Base-by-base conservation (phyloP, 2,797 vertebrate genomes). In the Linurgus olivaceus region DNA sequence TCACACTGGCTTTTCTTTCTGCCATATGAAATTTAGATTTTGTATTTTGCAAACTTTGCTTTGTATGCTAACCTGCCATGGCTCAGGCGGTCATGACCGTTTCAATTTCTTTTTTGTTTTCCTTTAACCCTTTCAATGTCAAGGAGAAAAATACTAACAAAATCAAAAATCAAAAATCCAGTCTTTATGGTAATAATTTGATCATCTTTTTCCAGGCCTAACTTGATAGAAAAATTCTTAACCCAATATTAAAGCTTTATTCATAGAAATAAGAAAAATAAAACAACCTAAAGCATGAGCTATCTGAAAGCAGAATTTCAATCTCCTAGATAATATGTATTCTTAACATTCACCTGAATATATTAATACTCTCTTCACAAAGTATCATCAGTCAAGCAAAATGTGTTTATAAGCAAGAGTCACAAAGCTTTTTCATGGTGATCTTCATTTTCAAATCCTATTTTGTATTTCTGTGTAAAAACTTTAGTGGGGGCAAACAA, bases 361-460 rank as follows among this genome's bases (percentile, higher is more conserved):
- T 33, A 80, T 37, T 48, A 82, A 90, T 83, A 33, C 24, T 35
- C 17, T 80, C 66, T 91, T 42, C 74, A 93, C 58, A 74, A 86
- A 61, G 62, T 76, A 83, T 35, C 88, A 94, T 92, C 47, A 90
- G 59, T 96, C 91, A 96, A 89, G 52, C 85, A 95, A 88, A 96
- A 96, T 73, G 40, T 86, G 70, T 91, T 88, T 93, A 88, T 58
- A 81, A 94, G 29, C 54, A 90, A 92, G 85, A 91, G 24, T 38
- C 67, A 72, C 78, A 86, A 92, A 91, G 61, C 28, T 83, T 96
- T 91, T 94, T 92, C 44, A 19, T 85, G 50, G 63, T 76, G 74
- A 94, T 94, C 63, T 86, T 51, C 2, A 29, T 84, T 94, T 97
- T 80, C 71, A 97, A 86, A 91, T 78, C 40, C 51, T 90, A 79